Evolutionary conservation across 2,113 vertebrate species (phyloP).

Genomic region (Petroica traversi): DNA sequence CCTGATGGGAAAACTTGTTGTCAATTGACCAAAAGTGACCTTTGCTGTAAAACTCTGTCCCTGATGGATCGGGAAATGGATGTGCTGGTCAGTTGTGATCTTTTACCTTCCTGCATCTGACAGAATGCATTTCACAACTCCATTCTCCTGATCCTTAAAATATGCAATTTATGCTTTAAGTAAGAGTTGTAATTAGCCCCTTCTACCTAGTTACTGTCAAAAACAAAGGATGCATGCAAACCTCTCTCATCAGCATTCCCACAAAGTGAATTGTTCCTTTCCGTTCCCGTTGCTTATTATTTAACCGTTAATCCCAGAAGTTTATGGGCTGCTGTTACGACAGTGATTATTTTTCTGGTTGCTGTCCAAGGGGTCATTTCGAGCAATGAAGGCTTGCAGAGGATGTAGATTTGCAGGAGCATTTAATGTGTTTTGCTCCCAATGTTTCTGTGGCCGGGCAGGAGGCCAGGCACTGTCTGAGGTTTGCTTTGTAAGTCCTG

Average conservation of each 20-base stretch:
- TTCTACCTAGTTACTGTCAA: background rate
- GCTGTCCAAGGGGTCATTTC: constrained; percentile 33
- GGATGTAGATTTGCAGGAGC: constrained; percentile 3
- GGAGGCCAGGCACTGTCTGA: constrained; percentile 27
- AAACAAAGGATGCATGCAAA: background rate
- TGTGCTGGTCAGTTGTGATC: constrained; percentile 17
- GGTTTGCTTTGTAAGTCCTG: constrained; percentile 46
- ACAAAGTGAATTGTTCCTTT: background rate
- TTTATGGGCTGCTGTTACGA: background rate
- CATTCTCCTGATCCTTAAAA: constrained; percentile 22
- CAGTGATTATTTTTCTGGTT: constrained; percentile 28
- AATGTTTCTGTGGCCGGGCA: constrained; percentile 32
- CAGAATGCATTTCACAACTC: background rate
- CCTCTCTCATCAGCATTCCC: background rate
- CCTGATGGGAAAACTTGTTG: background rate
- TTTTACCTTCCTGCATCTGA: background rate
- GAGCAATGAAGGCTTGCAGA: background rate
- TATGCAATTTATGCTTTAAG: constrained; percentile 1
- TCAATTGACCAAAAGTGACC: background rate
- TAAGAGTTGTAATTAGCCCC: constrained; percentile 24
- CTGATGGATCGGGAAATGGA: background rate
- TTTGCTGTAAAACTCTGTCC: background rate
- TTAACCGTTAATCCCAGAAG: background rate
- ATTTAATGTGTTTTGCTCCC: constrained; percentile 44
- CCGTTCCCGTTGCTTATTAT: background rate